phyloP scores from a whole-genome alignment of 2,888 invertebrate genomes.

The Enchytraeus crypticus region DNA sequence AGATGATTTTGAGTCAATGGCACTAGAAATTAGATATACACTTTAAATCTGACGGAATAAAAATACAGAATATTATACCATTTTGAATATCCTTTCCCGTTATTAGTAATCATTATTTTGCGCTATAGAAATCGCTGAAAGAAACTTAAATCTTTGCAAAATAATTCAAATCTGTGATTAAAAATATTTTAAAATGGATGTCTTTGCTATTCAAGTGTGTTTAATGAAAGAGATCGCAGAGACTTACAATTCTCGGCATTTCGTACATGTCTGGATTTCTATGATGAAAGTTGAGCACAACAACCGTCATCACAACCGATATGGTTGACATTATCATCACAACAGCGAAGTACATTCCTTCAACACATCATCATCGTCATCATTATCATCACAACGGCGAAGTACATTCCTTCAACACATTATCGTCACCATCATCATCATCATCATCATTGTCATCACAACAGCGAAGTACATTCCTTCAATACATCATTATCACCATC shows the following conservation, averaged over 20 bases:
- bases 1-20: no score
- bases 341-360: slow-evolving; percentile 94
- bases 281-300: slow-evolving; percentile 93
- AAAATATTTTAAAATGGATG: no score
- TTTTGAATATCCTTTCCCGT: no score
- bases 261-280: slow-evolving; percentile 85
- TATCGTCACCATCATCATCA: slow-evolving; percentile 65
- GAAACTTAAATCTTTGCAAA: no score
- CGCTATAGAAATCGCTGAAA: no score
- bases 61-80: no score
- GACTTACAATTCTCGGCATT: slow-evolving; percentile 20
- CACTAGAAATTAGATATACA: no score
- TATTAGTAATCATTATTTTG: no score
- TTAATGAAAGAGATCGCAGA: no score
- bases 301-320: slow-evolving; percentile 89
- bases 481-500: background rate
- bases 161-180: no score
- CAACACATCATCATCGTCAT: background rate
- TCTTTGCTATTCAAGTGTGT: no score
- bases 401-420: background rate
- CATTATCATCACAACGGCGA: background rate
- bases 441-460: slow-evolving; percentile 61
- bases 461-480: background rate
- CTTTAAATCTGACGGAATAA: no score
- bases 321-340: slow-evolving; percentile 98